phyloP scores from a whole-genome alignment of 2,888 invertebrate genomes.

The Orchesellides sinensis region DNA sequence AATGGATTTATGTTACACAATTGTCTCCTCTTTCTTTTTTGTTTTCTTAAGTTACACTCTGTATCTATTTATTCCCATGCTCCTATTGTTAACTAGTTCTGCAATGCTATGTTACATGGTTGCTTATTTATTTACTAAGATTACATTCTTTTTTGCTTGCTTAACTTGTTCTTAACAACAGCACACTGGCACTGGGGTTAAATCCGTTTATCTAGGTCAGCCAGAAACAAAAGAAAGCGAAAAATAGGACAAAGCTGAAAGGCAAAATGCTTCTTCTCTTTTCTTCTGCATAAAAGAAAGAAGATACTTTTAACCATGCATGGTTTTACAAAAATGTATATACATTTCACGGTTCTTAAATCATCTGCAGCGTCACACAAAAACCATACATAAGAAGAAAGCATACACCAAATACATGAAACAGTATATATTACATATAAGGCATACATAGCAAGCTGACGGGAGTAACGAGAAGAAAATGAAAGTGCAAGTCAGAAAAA shows the following conservation, averaged over 20 bases:
- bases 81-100: no score
- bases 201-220: conserved; percentile 35
- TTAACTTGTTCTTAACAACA: background rate
- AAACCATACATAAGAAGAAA: background rate
- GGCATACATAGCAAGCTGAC: conserved; percentile 25
- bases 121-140: conserved; percentile 1
- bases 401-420: background rate
- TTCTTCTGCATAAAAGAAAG: background rate
- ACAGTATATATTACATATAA: background rate
- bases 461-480: conserved; percentile 42
- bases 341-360: conserved; percentile 4
- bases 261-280: background rate
- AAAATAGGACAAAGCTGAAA: conserved; percentile 5
- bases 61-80: no score
- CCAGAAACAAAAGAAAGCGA: conserved; percentile 4
- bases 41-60: conserved; percentile 31
- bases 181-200: background rate
- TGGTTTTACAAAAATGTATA: no score
- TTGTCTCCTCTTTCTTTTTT: conserved; percentile 35
- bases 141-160: background rate
- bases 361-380: background rate
- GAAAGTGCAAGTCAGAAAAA: conserved; percentile 45
- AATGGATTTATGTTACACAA: conserved; percentile 26
- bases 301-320: no score
- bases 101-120: background rate